Evolutionary conservation across 2,888 invertebrate genomes (phyloP).

Genomic region (Leptopterna dolabrata): DNA sequence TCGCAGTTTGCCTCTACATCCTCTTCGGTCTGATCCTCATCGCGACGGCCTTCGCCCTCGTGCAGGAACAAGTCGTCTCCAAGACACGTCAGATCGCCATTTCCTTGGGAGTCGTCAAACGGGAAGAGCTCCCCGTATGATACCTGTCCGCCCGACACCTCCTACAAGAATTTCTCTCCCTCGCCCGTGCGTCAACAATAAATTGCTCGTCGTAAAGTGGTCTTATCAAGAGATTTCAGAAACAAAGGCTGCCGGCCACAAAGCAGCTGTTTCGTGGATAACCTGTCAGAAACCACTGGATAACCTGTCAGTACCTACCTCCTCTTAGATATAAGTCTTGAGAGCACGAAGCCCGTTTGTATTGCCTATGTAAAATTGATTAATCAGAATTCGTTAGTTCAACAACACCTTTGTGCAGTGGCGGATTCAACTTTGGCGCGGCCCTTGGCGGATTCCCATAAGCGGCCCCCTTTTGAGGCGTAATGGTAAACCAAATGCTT

Average conservation of each 20-base stretch:
- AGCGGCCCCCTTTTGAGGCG: too few relatives aligned
- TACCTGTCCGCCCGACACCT: conserved; percentile 43
- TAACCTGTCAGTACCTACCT: too few relatives aligned
- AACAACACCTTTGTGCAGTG: too few relatives aligned
- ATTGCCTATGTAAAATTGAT: too few relatives aligned
- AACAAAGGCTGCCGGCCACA: background rate
- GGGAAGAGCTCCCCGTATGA: conserved; percentile 60
- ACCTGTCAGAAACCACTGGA: background rate
- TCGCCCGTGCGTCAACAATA: background rate
- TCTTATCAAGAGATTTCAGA: background rate
- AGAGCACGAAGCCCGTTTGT: too few relatives aligned
- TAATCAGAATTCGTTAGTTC: too few relatives aligned
- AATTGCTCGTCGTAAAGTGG: background rate
- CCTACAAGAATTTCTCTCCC: background rate
- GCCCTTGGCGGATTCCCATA: too few relatives aligned
- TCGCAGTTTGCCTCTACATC: conserved; percentile 83
- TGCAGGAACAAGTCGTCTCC: conserved; percentile 83
- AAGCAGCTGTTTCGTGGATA: background rate
- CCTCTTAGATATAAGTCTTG: too few relatives aligned
- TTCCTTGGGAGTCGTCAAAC: conserved; percentile 59
- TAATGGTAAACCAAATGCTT: too few relatives aligned
- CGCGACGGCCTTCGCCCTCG: conserved; percentile 86
- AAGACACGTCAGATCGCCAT: conserved; percentile 71
- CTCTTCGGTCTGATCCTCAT: conserved; percentile 83
- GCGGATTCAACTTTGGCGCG: too few relatives aligned